Evolutionary conservation across 2,888 invertebrate genomes (phyloP).

Genomic region (Dioctria linearis): DNA sequence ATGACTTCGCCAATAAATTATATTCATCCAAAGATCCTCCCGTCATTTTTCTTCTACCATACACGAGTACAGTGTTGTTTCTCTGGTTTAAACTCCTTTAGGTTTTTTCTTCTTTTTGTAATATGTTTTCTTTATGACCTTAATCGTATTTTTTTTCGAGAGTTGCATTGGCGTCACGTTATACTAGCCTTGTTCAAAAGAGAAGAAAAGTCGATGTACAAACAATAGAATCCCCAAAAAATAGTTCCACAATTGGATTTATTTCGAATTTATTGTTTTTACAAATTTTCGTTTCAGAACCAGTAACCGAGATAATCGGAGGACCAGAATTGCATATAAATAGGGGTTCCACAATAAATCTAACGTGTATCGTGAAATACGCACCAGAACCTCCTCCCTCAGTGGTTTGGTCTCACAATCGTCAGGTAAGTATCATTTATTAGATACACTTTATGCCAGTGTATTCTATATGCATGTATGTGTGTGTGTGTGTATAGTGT

Average conservation of each 20-base stretch:
- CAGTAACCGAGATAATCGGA: constrained; percentile 85
- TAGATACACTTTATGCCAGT: constrained; percentile 14
- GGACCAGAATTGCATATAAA: constrained; percentile 88
- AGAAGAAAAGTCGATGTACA: too few species aligned
- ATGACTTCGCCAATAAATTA: constrained; percentile 7
- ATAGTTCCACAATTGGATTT: not conserved
- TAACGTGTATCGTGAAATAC: constrained; percentile 87
- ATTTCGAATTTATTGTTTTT: not conserved
- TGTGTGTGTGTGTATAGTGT: not conserved
- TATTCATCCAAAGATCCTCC: not conserved
- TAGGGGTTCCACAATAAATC: constrained; percentile 89
- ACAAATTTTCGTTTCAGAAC: constrained; percentile 74
- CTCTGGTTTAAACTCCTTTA: not conserved
- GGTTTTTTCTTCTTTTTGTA: not conserved
- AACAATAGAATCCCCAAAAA: too few species aligned
- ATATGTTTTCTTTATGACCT: not conserved
- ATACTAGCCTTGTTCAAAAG: not conserved
- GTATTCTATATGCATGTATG: not conserved
- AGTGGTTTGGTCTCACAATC: constrained; percentile 88
- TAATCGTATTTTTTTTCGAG: not conserved
- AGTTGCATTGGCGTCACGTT: too few species aligned
- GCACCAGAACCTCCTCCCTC: constrained; percentile 88
- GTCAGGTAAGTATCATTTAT: constrained; percentile 71
- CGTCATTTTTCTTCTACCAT: not conserved
- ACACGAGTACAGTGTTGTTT: not conserved